These are phyloP conservation scores for Muscicapa adusta DNA, from an alignment of 2,113 vertebrate species.

Conservation along the genomic window DNA sequence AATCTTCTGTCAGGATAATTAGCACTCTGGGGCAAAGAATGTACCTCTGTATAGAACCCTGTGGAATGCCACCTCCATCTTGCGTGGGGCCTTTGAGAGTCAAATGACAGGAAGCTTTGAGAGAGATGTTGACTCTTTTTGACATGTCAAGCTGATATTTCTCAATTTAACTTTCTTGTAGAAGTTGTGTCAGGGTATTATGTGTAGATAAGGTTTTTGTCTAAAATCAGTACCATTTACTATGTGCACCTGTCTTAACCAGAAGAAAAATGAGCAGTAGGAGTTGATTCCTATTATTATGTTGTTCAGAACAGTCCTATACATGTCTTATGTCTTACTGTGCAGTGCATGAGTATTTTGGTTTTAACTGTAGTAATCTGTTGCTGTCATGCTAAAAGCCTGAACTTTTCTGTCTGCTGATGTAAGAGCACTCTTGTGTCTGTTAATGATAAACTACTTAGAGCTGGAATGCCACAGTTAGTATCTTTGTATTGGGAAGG, in stretches of 20 bases:
- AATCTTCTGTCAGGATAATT: slow-evolving; percentile 1
- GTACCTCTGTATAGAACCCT: neutral
- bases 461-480: neutral
- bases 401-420: neutral
- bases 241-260: neutral
- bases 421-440: neutral
- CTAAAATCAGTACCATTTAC: neutral
- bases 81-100: neutral
- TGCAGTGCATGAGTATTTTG: neutral
- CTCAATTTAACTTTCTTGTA: neutral
- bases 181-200: neutral
- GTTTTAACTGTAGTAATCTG: neutral
- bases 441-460: neutral
- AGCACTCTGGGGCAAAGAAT: neutral
- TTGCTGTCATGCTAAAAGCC: neutral
- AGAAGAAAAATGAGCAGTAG: neutral
- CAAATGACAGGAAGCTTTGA: neutral
- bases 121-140: neutral
- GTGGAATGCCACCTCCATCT: neutral
- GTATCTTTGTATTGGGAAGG: neutral
- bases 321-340: neutral
- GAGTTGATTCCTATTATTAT: neutral
- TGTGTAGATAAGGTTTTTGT: neutral
- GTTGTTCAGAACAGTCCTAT: neutral
- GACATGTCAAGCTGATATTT: neutral